These are phyloP conservation scores for Otolemur crassicaudatus DNA, from an alignment of 2,797 vertebrate genomes.

Conservation along the genomic window DNA sequence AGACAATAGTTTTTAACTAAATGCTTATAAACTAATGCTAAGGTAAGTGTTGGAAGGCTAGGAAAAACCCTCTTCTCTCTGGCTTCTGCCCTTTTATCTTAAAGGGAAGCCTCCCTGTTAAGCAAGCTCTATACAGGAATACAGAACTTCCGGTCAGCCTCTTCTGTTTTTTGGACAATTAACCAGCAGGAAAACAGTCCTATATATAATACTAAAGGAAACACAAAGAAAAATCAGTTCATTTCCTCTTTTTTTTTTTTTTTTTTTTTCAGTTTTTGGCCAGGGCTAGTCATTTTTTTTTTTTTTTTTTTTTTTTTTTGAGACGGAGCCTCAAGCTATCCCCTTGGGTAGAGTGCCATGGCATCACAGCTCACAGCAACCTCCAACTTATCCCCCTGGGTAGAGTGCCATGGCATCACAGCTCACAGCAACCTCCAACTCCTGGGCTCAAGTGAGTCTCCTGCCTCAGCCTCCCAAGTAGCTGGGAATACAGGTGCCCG, in stretches of 20 bases:
- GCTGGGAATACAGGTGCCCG: too few relatives aligned
- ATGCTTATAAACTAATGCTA: neutral
- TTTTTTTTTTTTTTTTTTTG: too few relatives aligned
- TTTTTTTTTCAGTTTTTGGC: too few relatives aligned
- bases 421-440: too few relatives aligned
- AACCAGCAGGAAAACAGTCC: neutral
- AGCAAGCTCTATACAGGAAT: neutral
- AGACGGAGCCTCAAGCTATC: too few relatives aligned
- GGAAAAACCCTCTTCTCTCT: neutral
- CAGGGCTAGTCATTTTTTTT: too few relatives aligned
- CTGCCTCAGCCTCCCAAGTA: too few relatives aligned
- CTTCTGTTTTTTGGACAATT: neutral
- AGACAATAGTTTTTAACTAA: neutral
- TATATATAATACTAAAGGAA: neutral
- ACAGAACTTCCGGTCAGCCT: neutral
- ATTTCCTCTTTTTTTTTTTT: slow-evolving; percentile 32
- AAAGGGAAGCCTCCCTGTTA: neutral
- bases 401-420: too few relatives aligned
- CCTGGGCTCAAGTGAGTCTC: too few relatives aligned
- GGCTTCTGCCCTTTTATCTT: neutral
- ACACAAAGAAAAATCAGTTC: neutral
- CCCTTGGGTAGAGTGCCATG: too few relatives aligned
- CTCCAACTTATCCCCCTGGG: too few relatives aligned
- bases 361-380: too few relatives aligned
- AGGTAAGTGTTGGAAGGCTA: neutral